Evolutionary conservation across 1,140 invertebrate species (phyloP).

Genomic region (Drosophila sp.): DNA sequence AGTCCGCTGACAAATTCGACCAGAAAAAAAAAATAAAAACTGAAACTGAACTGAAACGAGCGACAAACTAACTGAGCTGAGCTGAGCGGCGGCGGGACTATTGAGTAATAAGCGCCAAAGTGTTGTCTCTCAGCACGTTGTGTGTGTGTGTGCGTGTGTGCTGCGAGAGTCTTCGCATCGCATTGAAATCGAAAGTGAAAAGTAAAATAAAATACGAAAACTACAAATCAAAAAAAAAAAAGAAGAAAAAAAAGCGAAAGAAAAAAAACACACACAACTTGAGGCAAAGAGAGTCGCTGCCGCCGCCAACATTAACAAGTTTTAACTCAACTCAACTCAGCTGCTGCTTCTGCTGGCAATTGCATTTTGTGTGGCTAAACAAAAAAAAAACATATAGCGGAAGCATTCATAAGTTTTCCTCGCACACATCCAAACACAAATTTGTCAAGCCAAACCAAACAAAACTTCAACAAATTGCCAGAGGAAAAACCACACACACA

Average conservation of each 20-base stretch:
- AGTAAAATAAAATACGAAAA: constrained; percentile 26
- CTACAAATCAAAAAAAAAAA: constrained; percentile 33
- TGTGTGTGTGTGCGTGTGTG: constrained; percentile 25
- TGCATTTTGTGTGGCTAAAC: constrained; percentile 29
- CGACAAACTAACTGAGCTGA: constrained; percentile 10
- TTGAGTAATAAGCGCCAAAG: constrained; percentile 77
- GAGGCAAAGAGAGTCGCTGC: constrained; percentile 1
- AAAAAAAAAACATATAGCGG: constrained; percentile 33
- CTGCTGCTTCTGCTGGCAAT: constrained; percentile 16
- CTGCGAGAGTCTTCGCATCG: constrained; percentile 44
- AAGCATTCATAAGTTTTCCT: constrained; percentile 27
- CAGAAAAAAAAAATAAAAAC: constrained; percentile 49
- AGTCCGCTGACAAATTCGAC: constrained; percentile 78
- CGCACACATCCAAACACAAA: constrained; percentile 46
- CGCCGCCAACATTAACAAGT: constrained; percentile 31
- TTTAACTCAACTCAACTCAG: constrained; percentile 14
- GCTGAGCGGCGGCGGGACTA: constrained; percentile 43
- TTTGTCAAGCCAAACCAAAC: constrained; percentile 69
- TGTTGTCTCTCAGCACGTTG: constrained; percentile 28
- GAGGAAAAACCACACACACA: constrained; percentile 62
- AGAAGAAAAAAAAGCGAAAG: not conserved
- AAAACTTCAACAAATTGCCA: constrained; percentile 71
- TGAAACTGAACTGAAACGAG: not conserved
- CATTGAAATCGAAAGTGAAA: constrained; percentile 76
- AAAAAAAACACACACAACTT: not conserved